Evolutionary conservation across 2,113 vertebrate genomes (phyloP), one percentile per base, ranked within the genome.

Genomic region (Myodes glareolus): DNA sequence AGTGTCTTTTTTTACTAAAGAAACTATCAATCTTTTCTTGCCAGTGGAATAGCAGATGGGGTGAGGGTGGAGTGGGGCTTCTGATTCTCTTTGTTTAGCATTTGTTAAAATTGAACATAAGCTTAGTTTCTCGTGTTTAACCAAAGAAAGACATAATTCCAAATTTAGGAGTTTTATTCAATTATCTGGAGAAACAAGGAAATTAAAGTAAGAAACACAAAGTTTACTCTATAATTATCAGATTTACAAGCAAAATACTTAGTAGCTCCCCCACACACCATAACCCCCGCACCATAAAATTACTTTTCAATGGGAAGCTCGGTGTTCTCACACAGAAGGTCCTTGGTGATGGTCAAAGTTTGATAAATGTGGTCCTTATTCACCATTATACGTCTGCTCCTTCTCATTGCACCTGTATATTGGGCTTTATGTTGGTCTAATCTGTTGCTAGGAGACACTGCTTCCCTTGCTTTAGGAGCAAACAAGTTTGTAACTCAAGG

Each of bases 51-150:
- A 97, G n/a, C 87, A 95, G 68, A 50, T 94, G 42, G 33, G 67
- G 33, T 73, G 47, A 55, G 47, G 33, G 47, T 55, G 13, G n/a
- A 58, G n/a, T 61, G 68, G 13, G 80, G 23, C 21, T 80, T 45
- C 45, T 72, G 29, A 36, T 88, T 73, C 33, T 94, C 90, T 88
- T 45, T 96, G 31, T 52, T 80, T 92, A 91, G 21, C 61, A 45
- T 94, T 92, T 95, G 50, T 92, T 93, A 90, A 94, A 95, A 93
- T 72, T 31, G 80, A 90, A 76, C 63, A 91, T 36, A 67, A 75
- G 11, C 47, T 63, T 72, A 47, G 42, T 89, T 96, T 42, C 42
- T 92, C 25, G 72, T 87, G 36, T 68, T 77, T 91, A 81, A 36
- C 16, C 39, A 61, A 70, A 31, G 42, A 68, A 45, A 93, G n/a